Evolutionary conservation across 2,113 vertebrate species (phyloP), one percentile per base, ranked within the genome.

Genomic region (Callospermophilus lateralis): DNA sequence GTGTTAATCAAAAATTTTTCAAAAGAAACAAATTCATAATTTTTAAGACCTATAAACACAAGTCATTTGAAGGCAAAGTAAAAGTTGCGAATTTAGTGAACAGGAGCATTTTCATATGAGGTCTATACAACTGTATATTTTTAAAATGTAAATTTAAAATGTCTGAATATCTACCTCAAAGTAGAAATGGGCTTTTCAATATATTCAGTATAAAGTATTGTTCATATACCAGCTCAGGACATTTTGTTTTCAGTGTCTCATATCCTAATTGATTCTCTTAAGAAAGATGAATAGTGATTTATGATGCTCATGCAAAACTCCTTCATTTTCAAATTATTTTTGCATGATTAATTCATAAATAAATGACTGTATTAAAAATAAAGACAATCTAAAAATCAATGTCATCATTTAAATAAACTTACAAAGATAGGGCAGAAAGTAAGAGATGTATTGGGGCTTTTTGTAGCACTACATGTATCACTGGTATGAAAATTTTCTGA

Each of bases 301-400:
- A 95, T 95, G 65, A 51, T 95, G 86, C 79, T 97, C 94, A 95
- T 80, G 48, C 68, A 89, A 86, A 94, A 58, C 17, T 95, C 22
- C 94, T 97, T 97, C 86, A 97, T 97, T 95, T 97, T 53, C 83
- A 95, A 72, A 73, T 90, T 81, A 79, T 79, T 95, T 86, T 96
- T 95, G 45, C n/a, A 91, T 79, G 79, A 91, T 93, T 96, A 89
- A 90, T 95, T 90, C 28, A 94, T 34, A 97, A 90, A 93, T 94
- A 74, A 84, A 84, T 94, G 13, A 19, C 37, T 81, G 48, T 51
- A n/a, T 90, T 97, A 89, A 86, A 95, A 92, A 80, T 55, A 86
- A 34, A 87, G 65, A 30, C 39, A 94, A 73, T 16, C 51, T 86
- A 15, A 53, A 88, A 93, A 70, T 34, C 45, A 90, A 11, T 45